Base-by-base conservation (phyloP, 2,797 vertebrate species). In the Kryptolebias ocellatus region DNA sequence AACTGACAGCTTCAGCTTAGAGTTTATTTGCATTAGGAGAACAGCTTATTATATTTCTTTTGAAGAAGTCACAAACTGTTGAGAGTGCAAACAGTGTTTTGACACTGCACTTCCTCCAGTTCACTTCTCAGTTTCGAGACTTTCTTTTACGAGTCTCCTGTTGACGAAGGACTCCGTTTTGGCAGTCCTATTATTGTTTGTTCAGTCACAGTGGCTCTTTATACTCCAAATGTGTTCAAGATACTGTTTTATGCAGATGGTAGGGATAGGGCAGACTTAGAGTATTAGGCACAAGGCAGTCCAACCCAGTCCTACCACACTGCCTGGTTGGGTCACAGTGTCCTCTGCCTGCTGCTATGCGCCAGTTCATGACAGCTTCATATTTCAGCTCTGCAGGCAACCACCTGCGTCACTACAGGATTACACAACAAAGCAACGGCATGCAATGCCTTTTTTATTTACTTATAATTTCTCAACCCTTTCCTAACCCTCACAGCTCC, bases 351-450 rank as follows among this genome's bases (percentile, higher is more conserved):
- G 53, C 70, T 54, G 57, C 72, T 71, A n/a, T 74, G 75, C 76
- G 68, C 53, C 53, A 79, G 46, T 55, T 5, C 4, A 50, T 87
- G 90, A 91, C 86, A 85, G 85, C 81, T 85, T 75, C 86, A 90
- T 90, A 89, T 90, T 90, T 89, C 80, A 87, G 79, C 83, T 81
- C 86, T 60, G 58, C 59, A 20, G 79, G 85, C 66, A 56, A 78
- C 67, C 77, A 69, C 64, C 51, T 66, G 72, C 64, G 66, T 28
- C 74, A 76, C 79, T 31, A 68, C 83, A 59, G 81, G 81, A 58
- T 67, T 76, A 70, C 62, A 53, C 58, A 68, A 53, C 56, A 68
- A 63, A 79, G 57, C 59, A 52, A 67, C 27, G 72, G 78, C 62
- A 51, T 29, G 39, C 65, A 37, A 52, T 56, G n/a, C 70, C 20